Conservation (phyloP, 2,888 invertebrate species). For the Cataglyphis cursor region DNA sequence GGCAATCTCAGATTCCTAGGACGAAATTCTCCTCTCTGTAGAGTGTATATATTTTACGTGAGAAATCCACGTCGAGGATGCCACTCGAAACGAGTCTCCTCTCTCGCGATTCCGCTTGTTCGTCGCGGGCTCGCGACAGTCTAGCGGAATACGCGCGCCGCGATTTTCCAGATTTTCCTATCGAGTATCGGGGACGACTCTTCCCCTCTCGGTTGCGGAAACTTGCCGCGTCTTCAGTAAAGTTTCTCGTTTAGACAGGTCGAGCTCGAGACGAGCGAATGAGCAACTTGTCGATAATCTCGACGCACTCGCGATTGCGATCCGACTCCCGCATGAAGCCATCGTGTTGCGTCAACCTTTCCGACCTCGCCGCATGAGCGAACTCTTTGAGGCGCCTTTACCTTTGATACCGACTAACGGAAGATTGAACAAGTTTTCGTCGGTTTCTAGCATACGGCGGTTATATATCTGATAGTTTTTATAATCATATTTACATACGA, state of each 20-base stretch:
- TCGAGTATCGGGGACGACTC: background rate
- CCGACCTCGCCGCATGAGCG: slow-evolving; percentile 26
- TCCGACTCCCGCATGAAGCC: slow-evolving; percentile 36
- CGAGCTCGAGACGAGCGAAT: slow-evolving; percentile 34
- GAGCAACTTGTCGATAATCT: slow-evolving; percentile 51
- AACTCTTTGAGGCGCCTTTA: slow-evolving; percentile 27
- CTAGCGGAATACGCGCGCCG: slow-evolving; percentile 17
- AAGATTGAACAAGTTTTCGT: slow-evolving; percentile 51
- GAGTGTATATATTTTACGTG: background rate
- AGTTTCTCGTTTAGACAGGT: slow-evolving; percentile 53
- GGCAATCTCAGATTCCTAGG: slow-evolving; percentile 58
- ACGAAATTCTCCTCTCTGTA: slow-evolving; percentile 62
- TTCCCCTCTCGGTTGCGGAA: slow-evolving; percentile 11
- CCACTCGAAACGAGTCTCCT: slow-evolving; percentile 59
- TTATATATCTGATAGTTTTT: slow-evolving; percentile 9
- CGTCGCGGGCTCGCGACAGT: slow-evolving; percentile 35
- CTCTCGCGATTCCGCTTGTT: slow-evolving; percentile 65
- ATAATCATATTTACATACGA: slow-evolving; percentile 12
- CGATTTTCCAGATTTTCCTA: slow-evolving; percentile 61
- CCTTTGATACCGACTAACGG: slow-evolving; percentile 39
- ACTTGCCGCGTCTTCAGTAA: slow-evolving; percentile 32
- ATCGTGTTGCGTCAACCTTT: slow-evolving; percentile 43
- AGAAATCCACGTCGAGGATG: slow-evolving; percentile 28
- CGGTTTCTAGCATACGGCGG: background rate
- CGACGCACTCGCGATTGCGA: slow-evolving; percentile 43